Percentiles rank a stretch among this genome's conserved stretches.
phyloP scores from a whole-genome alignment of 2,113 vertebrate species.

The Cynoglossus semilaevis region DNA sequence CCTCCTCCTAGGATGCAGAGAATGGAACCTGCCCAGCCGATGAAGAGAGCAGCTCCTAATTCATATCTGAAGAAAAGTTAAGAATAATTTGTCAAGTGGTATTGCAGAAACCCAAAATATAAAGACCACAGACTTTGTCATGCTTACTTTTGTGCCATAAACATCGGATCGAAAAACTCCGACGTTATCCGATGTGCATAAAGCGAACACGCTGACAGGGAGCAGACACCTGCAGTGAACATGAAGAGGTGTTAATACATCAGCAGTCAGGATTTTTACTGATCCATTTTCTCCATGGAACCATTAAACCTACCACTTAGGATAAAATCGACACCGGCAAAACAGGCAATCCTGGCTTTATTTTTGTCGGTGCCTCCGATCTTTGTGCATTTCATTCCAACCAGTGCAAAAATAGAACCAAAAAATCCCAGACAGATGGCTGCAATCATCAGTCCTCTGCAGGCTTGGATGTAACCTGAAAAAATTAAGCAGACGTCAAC shows the following conservation, averaged over 20 bases:
- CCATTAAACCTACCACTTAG: conserved; percentile 81
- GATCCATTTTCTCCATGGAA: not conserved
- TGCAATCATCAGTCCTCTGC: conserved; percentile 91
- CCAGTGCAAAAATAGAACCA: conserved; percentile 82
- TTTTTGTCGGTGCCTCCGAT: conserved; percentile 87
- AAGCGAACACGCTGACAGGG: conserved; percentile 89
- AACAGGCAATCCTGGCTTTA: conserved; percentile 87
- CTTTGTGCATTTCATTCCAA: conserved; percentile 98
- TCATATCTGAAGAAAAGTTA: conserved; percentile 71
- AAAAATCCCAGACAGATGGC: conserved; percentile 92
- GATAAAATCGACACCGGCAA: conserved; percentile 86
- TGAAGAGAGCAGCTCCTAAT: conserved; percentile 79
- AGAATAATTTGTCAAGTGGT: not conserved
- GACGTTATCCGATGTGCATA: conserved; percentile 94
- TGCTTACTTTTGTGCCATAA: conserved; percentile 92
- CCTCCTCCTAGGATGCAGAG: conserved; percentile 76
- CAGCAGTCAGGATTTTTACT: not conserved
- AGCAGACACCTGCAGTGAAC: conserved; percentile 82
- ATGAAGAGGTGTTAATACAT: not conserved
- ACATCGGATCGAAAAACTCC: conserved; percentile 94
- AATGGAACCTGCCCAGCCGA: conserved; percentile 79
- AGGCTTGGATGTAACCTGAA: conserved; percentile 93
- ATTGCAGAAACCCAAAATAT: not conserved
- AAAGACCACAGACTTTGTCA: too few species aligned
- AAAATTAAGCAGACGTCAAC: conserved; percentile 6